A percentile compares a stretch with the other conserved stretches of the same genome.
Evolutionary conservation across 2,888 invertebrate genomes (phyloP).

Genomic region (Andrena camellia): DNA sequence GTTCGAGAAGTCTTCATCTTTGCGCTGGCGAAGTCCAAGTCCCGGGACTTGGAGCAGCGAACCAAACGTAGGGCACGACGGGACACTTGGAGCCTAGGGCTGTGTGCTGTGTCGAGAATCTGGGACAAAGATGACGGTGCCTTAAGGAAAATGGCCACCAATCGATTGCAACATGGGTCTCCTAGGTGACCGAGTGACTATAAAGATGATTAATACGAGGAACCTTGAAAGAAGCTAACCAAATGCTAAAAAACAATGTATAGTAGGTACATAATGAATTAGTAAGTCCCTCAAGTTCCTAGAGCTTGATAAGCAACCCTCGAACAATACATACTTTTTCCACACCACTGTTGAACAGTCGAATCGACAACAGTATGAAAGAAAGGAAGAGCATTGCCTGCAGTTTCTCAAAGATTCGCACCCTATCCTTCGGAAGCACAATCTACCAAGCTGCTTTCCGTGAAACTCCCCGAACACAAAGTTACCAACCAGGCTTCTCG

Average conservation of each 20-base stretch:
- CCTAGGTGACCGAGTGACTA: too few relatives aligned
- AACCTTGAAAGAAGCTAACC: too few relatives aligned
- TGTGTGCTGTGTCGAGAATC: too few relatives aligned
- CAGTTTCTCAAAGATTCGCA: background rate
- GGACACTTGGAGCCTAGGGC: too few relatives aligned
- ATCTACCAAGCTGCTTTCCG: constrained; percentile 36
- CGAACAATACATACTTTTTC: background rate
- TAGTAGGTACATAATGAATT: too few relatives aligned
- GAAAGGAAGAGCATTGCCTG: background rate
- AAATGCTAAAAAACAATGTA: too few relatives aligned
- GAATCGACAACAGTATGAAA: constrained; percentile 6
- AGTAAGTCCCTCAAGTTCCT: background rate
- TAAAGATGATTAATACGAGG: too few relatives aligned
- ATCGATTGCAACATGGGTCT: too few relatives aligned
- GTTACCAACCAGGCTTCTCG: constrained; percentile 24
- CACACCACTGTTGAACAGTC: background rate
- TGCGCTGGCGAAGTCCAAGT: background rate
- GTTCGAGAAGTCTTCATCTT: background rate
- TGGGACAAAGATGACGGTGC: too few relatives aligned
- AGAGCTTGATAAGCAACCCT: background rate
- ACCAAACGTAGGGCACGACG: too few relatives aligned
- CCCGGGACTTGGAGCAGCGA: too few relatives aligned
- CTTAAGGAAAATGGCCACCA: too few relatives aligned
- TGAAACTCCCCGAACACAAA: constrained; percentile 31
- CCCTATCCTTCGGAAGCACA: constrained; percentile 4